A percentile compares a stretch with the other conserved stretches of the same genome.
These are phyloP conservation scores for Gavialis gangeticus DNA, from an alignment of 2,113 vertebrate species.

Conservation along the genomic window DNA sequence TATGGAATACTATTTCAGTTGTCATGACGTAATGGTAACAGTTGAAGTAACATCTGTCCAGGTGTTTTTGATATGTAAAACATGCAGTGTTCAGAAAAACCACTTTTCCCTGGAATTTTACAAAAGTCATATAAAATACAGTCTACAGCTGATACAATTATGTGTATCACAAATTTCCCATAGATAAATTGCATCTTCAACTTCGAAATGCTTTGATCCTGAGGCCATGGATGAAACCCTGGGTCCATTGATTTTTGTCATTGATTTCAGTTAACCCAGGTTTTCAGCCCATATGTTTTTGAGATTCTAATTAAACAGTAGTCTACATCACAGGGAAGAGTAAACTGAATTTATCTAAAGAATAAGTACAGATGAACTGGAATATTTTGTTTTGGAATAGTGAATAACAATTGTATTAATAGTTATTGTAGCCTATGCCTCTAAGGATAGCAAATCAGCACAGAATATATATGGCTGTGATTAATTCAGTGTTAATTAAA, in stretches of 20 bases:
- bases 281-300: constrained; percentile 31
- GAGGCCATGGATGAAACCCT: background rate
- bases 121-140: constrained; percentile 19
- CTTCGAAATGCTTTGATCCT: constrained; percentile 32
- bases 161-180: background rate
- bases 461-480: background rate
- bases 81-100: constrained; percentile 12
- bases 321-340: background rate
- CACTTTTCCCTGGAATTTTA: constrained; percentile 47
- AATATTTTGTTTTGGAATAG: background rate
- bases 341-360: background rate
- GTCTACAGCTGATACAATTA: background rate
- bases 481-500: background rate
- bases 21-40: constrained; percentile 53
- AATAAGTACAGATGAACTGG: too few species aligned
- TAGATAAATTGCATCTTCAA: background rate
- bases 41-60: constrained; percentile 51
- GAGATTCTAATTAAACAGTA: background rate
- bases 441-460: background rate
- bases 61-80: constrained; percentile 69
- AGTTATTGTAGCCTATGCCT: background rate
- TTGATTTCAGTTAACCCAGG: background rate
- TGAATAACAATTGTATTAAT: background rate
- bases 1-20: constrained; percentile 51
- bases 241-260: background rate